A percentile compares a stretch with the other conserved stretches of the same genome.
These are phyloP conservation scores for Choloepus hoffmanni DNA, from an alignment of 2,113 vertebrate genomes.

Conservation along the genomic window DNA sequence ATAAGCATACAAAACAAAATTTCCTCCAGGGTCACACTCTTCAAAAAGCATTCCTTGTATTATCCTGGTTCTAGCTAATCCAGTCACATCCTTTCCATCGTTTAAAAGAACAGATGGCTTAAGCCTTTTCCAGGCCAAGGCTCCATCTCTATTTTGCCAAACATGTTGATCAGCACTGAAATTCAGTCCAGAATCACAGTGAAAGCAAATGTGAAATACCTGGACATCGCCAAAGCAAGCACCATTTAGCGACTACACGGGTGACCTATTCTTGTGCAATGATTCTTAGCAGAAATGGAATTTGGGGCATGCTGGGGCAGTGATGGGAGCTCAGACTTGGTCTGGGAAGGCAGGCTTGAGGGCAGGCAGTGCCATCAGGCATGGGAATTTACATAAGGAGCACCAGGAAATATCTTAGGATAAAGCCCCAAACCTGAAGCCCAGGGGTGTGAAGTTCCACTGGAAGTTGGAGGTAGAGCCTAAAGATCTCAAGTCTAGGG, in stretches of 20 bases:
- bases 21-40: not conserved
- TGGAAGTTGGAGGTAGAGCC: not conserved
- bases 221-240: conserved; percentile 44
- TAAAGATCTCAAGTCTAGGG: not conserved
- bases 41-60: conserved; percentile 50
- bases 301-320: not conserved
- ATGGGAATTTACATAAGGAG: not conserved
- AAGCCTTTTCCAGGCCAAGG: conserved; percentile 74
- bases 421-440: not conserved
- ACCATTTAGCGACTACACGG: not conserved
- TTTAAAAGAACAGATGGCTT: conserved; percentile 79
- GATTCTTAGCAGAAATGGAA: conserved; percentile 28
- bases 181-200: conserved; percentile 76
- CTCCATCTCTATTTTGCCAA: conserved; percentile 75
- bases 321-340: not conserved
- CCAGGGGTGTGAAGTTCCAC: not conserved
- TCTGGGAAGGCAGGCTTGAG: not conserved
- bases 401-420: not conserved
- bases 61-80: conserved; percentile 62
- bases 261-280: conserved; percentile 12
- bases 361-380: not conserved
- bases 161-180: conserved; percentile 76
- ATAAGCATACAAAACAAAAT: conserved; percentile 52
- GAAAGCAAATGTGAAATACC: conserved; percentile 76
- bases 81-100: conserved; percentile 56